Percentiles rank a stretch among this genome's conserved stretches.
phyloP scores from a whole-genome alignment of 2,113 vertebrate species.

The Eubucco bourcierii region DNA sequence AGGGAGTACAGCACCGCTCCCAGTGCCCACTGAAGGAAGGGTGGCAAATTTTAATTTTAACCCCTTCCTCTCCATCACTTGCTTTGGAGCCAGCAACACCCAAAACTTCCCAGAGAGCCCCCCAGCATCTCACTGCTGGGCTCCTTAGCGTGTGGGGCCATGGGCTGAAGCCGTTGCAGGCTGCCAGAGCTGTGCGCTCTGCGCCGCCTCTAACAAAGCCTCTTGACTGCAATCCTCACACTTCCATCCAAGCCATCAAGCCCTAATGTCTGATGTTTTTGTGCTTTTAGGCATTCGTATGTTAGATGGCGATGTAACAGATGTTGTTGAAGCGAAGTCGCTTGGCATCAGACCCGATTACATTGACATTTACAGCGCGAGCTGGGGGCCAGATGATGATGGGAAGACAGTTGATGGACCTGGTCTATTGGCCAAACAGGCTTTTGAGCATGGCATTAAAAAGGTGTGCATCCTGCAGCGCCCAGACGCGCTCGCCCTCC shows the following conservation, averaged over 20 bases:
- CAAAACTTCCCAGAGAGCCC: background rate
- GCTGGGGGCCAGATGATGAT: slow-evolving; percentile 96
- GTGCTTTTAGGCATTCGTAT: slow-evolving; percentile 88
- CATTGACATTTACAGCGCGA: slow-evolving; percentile 95
- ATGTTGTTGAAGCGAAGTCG: slow-evolving; percentile 92
- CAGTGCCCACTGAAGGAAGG: accelerated
- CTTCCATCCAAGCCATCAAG: slow-evolving; percentile 30
- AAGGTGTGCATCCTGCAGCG: slow-evolving; percentile 79
- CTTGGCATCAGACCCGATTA: slow-evolving; percentile 90
- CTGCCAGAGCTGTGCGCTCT: background rate
- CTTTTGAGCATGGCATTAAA: slow-evolving; percentile 91
- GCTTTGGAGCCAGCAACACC: background rate
- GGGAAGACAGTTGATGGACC: slow-evolving; percentile 94
- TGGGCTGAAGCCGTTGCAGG: background rate
- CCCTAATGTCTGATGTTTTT: slow-evolving; percentile 47
- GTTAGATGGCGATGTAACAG: slow-evolving; percentile 94
- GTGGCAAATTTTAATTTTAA: background rate
- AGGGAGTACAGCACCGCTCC: background rate
- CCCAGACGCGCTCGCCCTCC: background rate
- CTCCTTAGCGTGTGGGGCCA: background rate
- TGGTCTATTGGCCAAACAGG: slow-evolving; percentile 86
- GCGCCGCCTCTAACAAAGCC: slow-evolving; percentile 13
- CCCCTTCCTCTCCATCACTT: background rate
- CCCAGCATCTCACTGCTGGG: background rate
- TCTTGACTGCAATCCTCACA: slow-evolving; percentile 54